Evolutionary conservation across 2,113 vertebrate species (phyloP), one percentile per base, ranked within the genome.

Genomic region (Nestor notabilis): DNA sequence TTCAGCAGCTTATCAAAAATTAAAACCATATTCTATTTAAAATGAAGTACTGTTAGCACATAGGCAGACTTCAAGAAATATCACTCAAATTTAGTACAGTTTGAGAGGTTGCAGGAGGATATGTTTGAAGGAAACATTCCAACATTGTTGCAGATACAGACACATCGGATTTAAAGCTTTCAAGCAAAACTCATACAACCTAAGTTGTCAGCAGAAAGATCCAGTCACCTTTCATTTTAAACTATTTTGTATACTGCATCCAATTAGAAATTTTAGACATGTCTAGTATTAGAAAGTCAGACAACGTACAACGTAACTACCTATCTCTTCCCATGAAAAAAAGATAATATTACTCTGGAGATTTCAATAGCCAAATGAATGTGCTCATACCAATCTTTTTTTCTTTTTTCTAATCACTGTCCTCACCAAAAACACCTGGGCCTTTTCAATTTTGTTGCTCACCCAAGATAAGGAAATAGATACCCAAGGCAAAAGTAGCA

Each of bases 1-100:
- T 99, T 99, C 98, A 99, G 99, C 99, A 99, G 99, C 98, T 99
- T 99, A 99, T 99, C 97, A 98, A 99, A 98, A 99, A 98, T 98
- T 98, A 98, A 99, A 99, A 99, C 97, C 95, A 98, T 98, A 98
- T 98, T 98, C 98, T 99, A 99, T 99, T 99, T 98, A 98, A 99
- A 99, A 99, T 98, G 95, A 99, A 98, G 97, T 98, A 98, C 98
- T 98, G 98, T 98, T 98, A 98, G 98, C 98, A 98, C 76, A 98
- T 97, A 99, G 98, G 98, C 99, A 99, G 98, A 98, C 97, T 98
- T 98, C 97, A 98, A 98, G 98, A 99, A 98, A 92, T 98, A 98
- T 98, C 98, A 98, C 96, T 98, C 97, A 98, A 98, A 98, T 98
- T 98, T 98, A 98, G 97, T 98, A 99, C 98, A 98, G 98, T 98